Base-by-base conservation (phyloP, 1,140 invertebrate species). In the Lepidurus couesii region DNA sequence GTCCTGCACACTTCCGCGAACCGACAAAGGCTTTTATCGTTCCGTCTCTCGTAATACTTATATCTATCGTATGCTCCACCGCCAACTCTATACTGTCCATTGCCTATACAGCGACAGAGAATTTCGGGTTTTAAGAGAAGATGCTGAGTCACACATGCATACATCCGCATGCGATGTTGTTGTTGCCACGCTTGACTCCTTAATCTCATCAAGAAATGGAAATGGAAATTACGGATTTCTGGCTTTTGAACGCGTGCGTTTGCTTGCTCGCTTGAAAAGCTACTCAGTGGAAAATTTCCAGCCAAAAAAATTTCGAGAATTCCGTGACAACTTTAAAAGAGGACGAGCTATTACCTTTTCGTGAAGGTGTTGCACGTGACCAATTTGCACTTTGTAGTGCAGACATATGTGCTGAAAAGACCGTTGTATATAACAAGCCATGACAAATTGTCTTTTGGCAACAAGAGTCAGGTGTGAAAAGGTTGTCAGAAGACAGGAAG, bases 161-260 rank as follows among this genome's bases (percentile, higher is more conserved):
- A 65, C 53, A 65, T 65, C 53, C 53, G 53, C 53, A 21, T 65
- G 53, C 21, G 53, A 13, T 65, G n/a, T 21, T 21, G 53, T 65
- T 65, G 53, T 65, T 65, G 53, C 53, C 53, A 21, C 53, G 53
- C 53, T 65, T 21, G 53, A 21, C 53, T 65, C 21, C 34, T 65
- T 65, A 65, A 65, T 65, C 53, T 65, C 53, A 65, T 65, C 53
- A 65, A 65, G 53, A 21, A 65, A 65, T 65, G 53, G 53, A 65
- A 65, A 65, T 13, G 16, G 53, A 65, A n/a, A 7, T 13, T 6
- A 65, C 21, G 53, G 53, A 13, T 65, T 65, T 9, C 16, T 7
- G 16, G 53, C n/a, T 21, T n/a, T 65, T 0, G 4, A 65, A 65
- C 16, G n/a, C 53, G 9, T 65, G 21, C 6, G 8, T 34, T 4